Evolutionary conservation across 2,888 invertebrate genomes (phyloP).

Genomic region (Hypolimnas misippus): DNA sequence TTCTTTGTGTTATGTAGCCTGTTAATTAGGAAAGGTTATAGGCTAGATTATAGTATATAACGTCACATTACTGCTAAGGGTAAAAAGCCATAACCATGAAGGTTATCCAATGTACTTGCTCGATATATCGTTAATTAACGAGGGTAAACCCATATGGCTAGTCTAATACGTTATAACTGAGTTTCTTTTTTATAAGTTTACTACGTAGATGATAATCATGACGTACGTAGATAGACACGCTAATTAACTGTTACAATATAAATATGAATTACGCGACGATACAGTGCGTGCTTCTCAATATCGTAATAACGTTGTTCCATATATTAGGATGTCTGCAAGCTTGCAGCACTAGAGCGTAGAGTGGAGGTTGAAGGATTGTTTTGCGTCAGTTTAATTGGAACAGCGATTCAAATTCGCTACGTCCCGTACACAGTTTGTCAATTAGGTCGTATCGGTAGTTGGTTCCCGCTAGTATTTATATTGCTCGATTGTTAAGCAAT

Average conservation of each 20-base stretch:
- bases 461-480: conserved; percentile 58
- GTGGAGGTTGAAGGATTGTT: conserved; percentile 50
- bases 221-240: background rate
- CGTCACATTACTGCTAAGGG: too few species aligned
- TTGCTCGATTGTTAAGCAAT: conserved; percentile 65
- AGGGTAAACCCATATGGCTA: too few species aligned
- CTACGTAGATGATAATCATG: too few species aligned
- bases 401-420: conserved; percentile 57
- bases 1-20: too few species aligned
- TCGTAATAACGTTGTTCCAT: conserved; percentile 24
- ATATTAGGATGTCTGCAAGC: conserved; percentile 30
- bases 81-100: too few species aligned
- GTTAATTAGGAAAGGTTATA: too few species aligned
- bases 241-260: conserved; percentile 9
- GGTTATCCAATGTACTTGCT: too few species aligned
- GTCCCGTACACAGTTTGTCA: conserved; percentile 62
- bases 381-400: conserved; percentile 67
- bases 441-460: conserved; percentile 66
- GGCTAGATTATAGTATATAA: too few species aligned
- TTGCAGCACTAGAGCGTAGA: conserved; percentile 33
- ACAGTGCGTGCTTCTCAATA: conserved; percentile 29
- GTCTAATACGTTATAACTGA: too few species aligned
- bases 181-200: too few species aligned
- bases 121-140: too few species aligned
- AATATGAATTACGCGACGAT: conserved; percentile 26